Evolutionary conservation across 2,797 vertebrate genomes (phyloP).

Genomic region (Megaceryle alcyon): DNA sequence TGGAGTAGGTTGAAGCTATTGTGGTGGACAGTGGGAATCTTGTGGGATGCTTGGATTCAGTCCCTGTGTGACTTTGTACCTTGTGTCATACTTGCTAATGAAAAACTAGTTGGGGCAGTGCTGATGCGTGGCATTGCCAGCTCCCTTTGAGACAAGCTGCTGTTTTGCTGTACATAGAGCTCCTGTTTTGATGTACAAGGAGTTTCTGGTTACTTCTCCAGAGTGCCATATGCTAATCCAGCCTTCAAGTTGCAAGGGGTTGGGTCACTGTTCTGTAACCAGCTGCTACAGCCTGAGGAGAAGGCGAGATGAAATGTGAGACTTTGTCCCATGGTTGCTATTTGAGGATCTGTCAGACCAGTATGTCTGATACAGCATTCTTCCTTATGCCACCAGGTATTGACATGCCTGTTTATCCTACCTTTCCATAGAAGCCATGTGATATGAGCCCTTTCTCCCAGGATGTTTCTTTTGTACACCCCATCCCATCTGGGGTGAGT

Average conservation of each 20-base stretch:
- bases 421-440: background rate
- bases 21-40: background rate
- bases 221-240: background rate
- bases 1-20: background rate
- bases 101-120: background rate
- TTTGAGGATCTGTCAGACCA: conserved; percentile 3
- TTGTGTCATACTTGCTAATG: background rate
- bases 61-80: background rate
- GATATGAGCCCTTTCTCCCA: background rate
- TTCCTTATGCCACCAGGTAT: background rate
- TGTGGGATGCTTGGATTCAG: background rate
- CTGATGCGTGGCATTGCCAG: background rate
- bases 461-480: background rate
- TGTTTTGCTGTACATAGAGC: background rate
- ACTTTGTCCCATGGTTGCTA: background rate
- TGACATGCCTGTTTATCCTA: background rate
- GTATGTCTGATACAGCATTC: background rate
- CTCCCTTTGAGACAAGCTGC: background rate
- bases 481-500: background rate
- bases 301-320: background rate
- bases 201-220: background rate
- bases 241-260: background rate
- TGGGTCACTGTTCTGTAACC: background rate
- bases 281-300: background rate
- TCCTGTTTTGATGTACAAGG: background rate